Evolutionary conservation across 2,113 vertebrate species (phyloP).

Genomic region (Ornithorhynchus anatinus): DNA sequence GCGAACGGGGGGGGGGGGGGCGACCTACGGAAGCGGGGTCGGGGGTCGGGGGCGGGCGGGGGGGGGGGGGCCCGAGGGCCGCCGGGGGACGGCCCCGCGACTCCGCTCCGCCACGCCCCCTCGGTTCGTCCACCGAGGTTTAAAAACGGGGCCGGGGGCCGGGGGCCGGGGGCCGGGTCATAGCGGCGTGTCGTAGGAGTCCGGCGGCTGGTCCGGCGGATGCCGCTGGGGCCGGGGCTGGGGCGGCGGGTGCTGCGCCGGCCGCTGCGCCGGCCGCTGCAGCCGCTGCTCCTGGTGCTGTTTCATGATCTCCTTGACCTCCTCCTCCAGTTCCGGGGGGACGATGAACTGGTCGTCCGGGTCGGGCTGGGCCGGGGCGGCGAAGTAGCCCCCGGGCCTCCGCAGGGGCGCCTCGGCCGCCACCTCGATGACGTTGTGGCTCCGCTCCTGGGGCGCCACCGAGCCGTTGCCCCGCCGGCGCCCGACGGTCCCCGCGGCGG

Average conservation of each 20-base stretch:
- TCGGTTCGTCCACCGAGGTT: slow-evolving; percentile 34
- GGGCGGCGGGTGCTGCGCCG: slow-evolving; percentile 70
- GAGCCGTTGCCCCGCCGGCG: slow-evolving; percentile 87
- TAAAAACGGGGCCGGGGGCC: slow-evolving; percentile 17
- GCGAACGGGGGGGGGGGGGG: slow-evolving; percentile 46
- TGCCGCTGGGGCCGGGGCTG: slow-evolving; percentile 76
- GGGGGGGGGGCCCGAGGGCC: slow-evolving; percentile 70
- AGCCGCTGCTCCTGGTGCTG: slow-evolving; percentile 89
- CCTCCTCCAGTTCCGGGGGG: slow-evolving; percentile 96
- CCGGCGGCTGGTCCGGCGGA: slow-evolving; percentile 78
- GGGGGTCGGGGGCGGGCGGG: slow-evolving; percentile 15
- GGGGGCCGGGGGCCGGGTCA: slow-evolving; percentile 71
- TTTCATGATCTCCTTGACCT: slow-evolving; percentile 98
- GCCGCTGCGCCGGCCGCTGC: slow-evolving; percentile 65
- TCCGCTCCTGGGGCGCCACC: slow-evolving; percentile 88
- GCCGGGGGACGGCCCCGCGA: slow-evolving; percentile 41
- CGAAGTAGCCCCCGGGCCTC: slow-evolving; percentile 92
- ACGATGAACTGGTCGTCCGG: slow-evolving; percentile 98
- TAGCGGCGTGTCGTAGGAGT: slow-evolving; percentile 91
- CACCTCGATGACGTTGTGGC: slow-evolving; percentile 95
- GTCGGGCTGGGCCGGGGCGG: slow-evolving; percentile 92
- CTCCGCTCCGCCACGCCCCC: slow-evolving; percentile 45
- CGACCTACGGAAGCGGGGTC: slow-evolving; percentile 47
- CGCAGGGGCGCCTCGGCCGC: slow-evolving; percentile 86
- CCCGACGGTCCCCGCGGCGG: slow-evolving; percentile 67